Percentiles rank a stretch among this genome's conserved stretches.
These are phyloP conservation scores for Amorpha juglandis DNA, from an alignment of 2,888 invertebrate species.

Conservation along the genomic window DNA sequence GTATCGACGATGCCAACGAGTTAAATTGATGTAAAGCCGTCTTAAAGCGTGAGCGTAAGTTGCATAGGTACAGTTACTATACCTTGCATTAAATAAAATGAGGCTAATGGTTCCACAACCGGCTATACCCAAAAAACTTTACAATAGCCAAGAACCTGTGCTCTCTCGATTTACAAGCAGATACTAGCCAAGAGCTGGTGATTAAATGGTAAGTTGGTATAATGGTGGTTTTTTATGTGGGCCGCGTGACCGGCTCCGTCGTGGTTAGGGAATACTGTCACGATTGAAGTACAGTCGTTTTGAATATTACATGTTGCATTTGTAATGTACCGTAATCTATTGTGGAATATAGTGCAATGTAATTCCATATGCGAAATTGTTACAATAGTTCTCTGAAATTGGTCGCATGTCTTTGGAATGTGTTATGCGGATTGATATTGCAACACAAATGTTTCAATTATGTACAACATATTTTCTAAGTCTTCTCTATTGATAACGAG, in stretches of 20 bases:
- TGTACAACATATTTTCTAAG: no score
- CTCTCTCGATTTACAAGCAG: conserved; percentile 10
- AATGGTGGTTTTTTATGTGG: conserved; percentile 43
- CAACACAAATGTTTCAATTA: no score
- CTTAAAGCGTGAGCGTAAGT: neutral
- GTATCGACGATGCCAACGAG: neutral
- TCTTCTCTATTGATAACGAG: no score
- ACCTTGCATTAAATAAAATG: neutral
- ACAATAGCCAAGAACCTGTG: conserved; percentile 13
- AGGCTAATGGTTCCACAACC: conserved; percentile 8
- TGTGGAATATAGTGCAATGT: conserved; percentile 10
- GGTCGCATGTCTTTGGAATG: neutral
- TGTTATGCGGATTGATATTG: no score
- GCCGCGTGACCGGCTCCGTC: conserved; percentile 19
- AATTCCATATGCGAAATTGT: conserved; percentile 16
- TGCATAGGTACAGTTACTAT: neutral
- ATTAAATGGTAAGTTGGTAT: conserved; percentile 36
- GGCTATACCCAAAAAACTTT: conserved; percentile 20
- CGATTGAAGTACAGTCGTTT: conserved; percentile 22
- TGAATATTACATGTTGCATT: conserved; percentile 19
- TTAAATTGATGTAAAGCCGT: neutral
- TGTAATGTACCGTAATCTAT: conserved; percentile 16
- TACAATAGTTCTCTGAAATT: conserved; percentile 4
- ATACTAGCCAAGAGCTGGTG: conserved; percentile 15
- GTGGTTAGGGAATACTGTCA: conserved; percentile 20